Evolutionary conservation across 2,113 vertebrate species (phyloP).

Genomic region (Oxyura jamaicensis): DNA sequence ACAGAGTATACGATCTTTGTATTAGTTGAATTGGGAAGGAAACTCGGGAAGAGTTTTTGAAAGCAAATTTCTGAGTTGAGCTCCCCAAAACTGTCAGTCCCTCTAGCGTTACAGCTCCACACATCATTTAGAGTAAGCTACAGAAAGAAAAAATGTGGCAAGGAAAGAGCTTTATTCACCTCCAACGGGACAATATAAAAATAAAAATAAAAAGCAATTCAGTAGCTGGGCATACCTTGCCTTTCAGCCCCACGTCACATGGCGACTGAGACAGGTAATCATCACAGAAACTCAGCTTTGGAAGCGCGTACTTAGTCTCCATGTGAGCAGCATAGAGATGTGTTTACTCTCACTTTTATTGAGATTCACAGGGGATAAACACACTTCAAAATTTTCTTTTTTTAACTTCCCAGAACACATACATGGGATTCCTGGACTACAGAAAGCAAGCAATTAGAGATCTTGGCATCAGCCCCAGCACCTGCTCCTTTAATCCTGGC

Average conservation of each 20-base stretch:
- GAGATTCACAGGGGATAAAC: neutral
- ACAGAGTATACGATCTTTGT: neutral
- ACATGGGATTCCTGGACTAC: conserved; percentile 97
- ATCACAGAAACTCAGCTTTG: neutral
- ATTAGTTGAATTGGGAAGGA: neutral
- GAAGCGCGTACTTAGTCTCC: fast-evolving
- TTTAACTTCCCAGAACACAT: conserved; percentile 84
- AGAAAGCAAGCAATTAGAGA: conserved; percentile 88
- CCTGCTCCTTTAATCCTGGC: conserved; percentile 96
- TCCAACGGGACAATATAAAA: neutral
- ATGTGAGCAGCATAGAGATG: neutral
- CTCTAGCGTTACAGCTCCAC: neutral
- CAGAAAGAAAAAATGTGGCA: fast-evolving
- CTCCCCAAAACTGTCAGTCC: neutral
- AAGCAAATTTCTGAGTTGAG: neutral
- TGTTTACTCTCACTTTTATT: neutral
- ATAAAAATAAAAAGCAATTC: neutral
- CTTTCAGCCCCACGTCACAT: neutral
- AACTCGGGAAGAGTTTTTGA: neutral
- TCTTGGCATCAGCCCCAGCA: conserved; percentile 91
- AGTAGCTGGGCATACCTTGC: neutral
- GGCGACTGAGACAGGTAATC: neutral
- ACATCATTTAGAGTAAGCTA: neutral
- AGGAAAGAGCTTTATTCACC: neutral
- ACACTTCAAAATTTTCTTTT: neutral